phyloP scores from a whole-genome alignment of 92 coral and sea anemone species.

The Zoanthus solanderi region DNA sequence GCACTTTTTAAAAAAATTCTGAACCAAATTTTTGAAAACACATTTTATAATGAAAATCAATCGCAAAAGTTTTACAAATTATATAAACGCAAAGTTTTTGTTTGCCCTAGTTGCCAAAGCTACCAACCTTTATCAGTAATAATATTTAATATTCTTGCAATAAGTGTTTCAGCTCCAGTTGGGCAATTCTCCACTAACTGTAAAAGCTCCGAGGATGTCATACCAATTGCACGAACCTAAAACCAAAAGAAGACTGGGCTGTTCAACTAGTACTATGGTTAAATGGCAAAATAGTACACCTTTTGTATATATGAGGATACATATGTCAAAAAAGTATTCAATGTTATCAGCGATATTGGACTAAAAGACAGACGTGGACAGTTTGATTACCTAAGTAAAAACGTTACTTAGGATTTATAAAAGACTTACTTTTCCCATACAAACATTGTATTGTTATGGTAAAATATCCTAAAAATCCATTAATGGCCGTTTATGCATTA shows the following conservation, averaged over 20 bases:
- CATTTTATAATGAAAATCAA: too few relatives aligned
- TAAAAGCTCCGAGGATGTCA: constrained; percentile 92
- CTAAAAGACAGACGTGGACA: too few relatives aligned
- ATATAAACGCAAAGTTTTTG: too few relatives aligned
- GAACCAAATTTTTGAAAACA: too few relatives aligned
- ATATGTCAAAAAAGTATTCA: not conserved
- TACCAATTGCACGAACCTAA: constrained; percentile 96
- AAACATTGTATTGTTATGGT: not conserved
- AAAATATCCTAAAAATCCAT: too few relatives aligned
- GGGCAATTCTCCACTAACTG: constrained; percentile 98
- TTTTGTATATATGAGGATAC: not conserved
- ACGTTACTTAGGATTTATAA: not conserved
- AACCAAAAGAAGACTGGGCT: not conserved
- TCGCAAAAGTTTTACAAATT: too few relatives aligned
- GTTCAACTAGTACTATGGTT: not conserved
- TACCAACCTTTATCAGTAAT: constrained; percentile 95
- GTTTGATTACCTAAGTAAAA: too few relatives aligned
- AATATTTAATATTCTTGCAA: constrained; percentile 93
- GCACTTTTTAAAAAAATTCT: not conserved
- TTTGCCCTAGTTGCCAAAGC: not conserved
- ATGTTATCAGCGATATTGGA: too few relatives aligned
- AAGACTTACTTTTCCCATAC: not conserved
- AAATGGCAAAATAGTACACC: not conserved
- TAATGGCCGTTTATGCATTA: too few relatives aligned
- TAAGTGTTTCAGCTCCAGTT: constrained; percentile 95